These are phyloP conservation scores for Phrynocephalus forsythii DNA, from an alignment of 2,797 vertebrate genomes.

Conservation along the genomic window DNA sequence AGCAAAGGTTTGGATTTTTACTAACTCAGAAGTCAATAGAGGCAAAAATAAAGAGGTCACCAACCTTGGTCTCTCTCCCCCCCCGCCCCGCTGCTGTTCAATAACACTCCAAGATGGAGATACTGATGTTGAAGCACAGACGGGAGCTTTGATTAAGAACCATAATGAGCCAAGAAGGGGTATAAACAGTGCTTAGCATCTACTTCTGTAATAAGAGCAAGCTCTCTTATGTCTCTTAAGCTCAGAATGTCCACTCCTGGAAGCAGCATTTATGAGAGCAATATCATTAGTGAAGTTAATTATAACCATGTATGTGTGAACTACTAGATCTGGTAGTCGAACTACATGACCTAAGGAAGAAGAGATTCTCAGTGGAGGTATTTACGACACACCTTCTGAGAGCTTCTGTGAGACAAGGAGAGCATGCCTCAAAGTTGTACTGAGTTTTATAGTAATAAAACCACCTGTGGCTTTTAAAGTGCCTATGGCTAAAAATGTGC, in stretches of 20 bases:
- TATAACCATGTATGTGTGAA: too few species aligned
- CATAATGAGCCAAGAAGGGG: neutral
- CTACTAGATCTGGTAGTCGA: neutral
- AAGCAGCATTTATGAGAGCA: neutral
- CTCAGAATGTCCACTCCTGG: neutral
- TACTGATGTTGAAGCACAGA: constrained; percentile 9
- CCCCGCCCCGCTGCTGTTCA: neutral
- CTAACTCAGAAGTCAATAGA: constrained; percentile 38
- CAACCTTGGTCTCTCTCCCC: constrained; percentile 12
- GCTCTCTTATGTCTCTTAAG: neutral
- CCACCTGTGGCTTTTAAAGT: neutral
- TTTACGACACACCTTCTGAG: neutral
- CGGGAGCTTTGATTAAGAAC: neutral
- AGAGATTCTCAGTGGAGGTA: neutral
- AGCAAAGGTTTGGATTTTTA: neutral
- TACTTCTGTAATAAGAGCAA: neutral
- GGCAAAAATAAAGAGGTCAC: constrained; percentile 33
- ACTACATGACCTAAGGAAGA: neutral
- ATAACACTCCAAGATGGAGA: constrained; percentile 1
- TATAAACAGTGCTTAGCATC: neutral
- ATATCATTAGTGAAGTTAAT: neutral
- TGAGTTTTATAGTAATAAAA: neutral
- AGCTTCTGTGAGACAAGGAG: neutral
- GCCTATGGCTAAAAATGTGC: neutral
- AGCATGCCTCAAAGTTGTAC: neutral